Conservation (phyloP, 2,888 invertebrate species). For the Crocallis elinguaria region DNA sequence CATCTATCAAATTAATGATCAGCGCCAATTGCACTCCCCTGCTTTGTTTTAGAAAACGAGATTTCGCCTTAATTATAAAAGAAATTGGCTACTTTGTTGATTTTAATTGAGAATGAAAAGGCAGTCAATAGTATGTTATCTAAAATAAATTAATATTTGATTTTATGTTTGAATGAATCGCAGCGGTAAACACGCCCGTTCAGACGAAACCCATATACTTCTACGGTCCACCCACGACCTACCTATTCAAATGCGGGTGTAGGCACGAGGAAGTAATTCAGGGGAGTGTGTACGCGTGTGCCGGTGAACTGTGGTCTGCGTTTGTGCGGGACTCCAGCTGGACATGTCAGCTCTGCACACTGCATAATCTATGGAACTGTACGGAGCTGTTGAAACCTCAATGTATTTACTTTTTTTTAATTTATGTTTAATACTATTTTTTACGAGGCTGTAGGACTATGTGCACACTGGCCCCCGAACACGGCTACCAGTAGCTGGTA, state of each 20-base stretch:
- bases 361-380: constrained; percentile 15
- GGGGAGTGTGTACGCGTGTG: background rate
- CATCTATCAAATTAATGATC: constrained; percentile 59
- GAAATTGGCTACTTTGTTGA: constrained; percentile 1
- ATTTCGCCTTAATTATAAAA: constrained; percentile 20
- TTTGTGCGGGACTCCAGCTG: constrained; percentile 21
- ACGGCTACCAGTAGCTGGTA: no score
- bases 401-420: background rate
- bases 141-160: no score
- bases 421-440: background rate
- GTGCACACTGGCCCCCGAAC: no score
- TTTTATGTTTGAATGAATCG: no score
- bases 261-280: background rate
- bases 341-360: constrained; percentile 12
- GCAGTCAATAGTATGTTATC: background rate
- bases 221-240: no score
- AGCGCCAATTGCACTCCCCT: constrained; percentile 49
- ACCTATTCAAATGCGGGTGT: background rate
- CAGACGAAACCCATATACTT: no score
- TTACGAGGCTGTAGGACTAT: no score
- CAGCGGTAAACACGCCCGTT: no score
- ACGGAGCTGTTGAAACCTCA: constrained; percentile 17
- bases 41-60: constrained; percentile 31
- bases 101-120: background rate
- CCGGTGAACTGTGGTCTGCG: constrained; percentile 14